Evolutionary conservation across 2,113 vertebrate species (phyloP).

Genomic region (Tauraco erythrolophus): DNA sequence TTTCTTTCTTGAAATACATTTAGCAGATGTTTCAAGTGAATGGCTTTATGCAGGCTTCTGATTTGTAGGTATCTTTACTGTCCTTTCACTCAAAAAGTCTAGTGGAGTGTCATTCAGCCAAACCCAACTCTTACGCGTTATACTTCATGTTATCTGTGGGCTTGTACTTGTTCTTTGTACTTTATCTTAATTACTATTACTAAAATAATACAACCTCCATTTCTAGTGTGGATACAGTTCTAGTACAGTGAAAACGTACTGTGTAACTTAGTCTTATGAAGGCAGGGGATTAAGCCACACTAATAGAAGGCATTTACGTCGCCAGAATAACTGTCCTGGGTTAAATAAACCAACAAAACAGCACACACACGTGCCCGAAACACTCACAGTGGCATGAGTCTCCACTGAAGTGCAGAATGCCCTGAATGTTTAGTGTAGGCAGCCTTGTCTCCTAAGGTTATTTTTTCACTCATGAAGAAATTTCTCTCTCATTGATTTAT

Average conservation of each 20-base stretch:
- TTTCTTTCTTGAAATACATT: constrained; percentile 20
- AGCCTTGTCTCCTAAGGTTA: not conserved
- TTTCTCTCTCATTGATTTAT: not conserved
- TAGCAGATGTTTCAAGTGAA: constrained; percentile 32
- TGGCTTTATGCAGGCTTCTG: not conserved
- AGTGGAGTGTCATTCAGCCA: not conserved
- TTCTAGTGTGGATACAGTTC: not conserved
- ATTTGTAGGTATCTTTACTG: not conserved
- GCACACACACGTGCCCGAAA: fast-evolving
- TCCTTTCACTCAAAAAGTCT: not conserved
- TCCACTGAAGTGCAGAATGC: not conserved
- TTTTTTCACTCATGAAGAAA: not conserved
- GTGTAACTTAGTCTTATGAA: not conserved
- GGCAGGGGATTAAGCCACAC: not conserved
- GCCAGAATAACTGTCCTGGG: not conserved
- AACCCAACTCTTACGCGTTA: not conserved
- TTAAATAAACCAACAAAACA: not conserved
- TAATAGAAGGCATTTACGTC: not conserved
- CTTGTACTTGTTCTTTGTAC: not conserved
- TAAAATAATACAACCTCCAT: not conserved
- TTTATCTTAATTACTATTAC: not conserved
- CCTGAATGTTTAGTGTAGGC: not conserved
- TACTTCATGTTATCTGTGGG: not conserved
- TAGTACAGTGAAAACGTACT: not conserved
- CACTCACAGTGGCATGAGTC: not conserved